These are phyloP conservation scores for Syndactyla subalaris DNA, from an alignment of 2,797 vertebrate species.

Conservation along the genomic window DNA sequence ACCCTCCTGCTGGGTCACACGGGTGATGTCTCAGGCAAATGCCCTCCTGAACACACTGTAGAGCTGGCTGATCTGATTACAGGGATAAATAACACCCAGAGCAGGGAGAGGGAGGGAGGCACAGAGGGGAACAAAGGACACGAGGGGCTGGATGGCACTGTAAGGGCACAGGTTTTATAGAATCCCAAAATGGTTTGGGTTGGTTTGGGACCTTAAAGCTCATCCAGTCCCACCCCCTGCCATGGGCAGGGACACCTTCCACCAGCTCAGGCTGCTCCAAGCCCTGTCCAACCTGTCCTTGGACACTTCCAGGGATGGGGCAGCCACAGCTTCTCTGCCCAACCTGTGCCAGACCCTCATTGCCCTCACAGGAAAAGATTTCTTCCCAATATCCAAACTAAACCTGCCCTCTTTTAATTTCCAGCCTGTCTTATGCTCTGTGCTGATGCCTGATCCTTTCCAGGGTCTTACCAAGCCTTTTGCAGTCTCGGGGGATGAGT, in stretches of 20 bases:
- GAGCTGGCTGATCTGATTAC: neutral
- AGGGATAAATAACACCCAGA: neutral
- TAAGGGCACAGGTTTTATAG: neutral
- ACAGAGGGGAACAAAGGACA: neutral
- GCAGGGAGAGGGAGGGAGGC: neutral
- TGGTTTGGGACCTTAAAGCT: neutral
- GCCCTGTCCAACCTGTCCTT: neutral
- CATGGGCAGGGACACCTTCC: neutral
- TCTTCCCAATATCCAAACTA: neutral
- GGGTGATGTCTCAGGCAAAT: neutral
- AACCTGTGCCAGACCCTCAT: neutral
- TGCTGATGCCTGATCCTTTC: neutral
- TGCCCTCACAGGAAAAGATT: neutral
- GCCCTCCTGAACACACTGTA: neutral
- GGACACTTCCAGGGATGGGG: neutral
- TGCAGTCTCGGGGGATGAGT: neutral
- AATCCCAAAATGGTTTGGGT: neutral
- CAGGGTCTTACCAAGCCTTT: neutral
- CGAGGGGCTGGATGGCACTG: neutral
- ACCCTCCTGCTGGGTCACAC: neutral
- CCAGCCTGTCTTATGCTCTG: neutral
- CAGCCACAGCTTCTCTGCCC: neutral
- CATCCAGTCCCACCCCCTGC: neutral
- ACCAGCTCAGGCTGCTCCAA: neutral
- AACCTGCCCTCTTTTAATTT: neutral